Evolutionary conservation across 2,113 vertebrate genomes (phyloP), one percentile per base, ranked within the genome.

Genomic region (Hystrix cristata): DNA sequence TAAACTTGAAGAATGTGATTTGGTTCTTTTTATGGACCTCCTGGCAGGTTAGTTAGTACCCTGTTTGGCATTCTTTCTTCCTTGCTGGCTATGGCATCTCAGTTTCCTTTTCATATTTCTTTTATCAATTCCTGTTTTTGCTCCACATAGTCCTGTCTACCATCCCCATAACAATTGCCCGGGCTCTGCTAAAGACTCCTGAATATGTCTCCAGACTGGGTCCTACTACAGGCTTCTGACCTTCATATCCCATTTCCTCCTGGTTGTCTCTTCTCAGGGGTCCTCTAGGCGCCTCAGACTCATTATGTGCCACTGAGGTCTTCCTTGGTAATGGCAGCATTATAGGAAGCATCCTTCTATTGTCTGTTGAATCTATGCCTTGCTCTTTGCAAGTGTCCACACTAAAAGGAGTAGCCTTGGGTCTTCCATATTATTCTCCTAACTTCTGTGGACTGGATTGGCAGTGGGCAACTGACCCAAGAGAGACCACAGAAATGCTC

Each of bases 1-100:
- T 94, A 62, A 80, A 64, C 84, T 83, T 53, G 31, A 92, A 91
- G 51, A 89, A 23, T 65, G n/a, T 46, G 51, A 9, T 87, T 64
- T 5, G 12, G 71, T 53, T 67, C 59, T 91, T 92, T 64, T 5
- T 27, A 1, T n/a, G 78, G 79, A 10, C 59, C 31, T 67, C 57
- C 21, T 2, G n/a, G 92, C 43, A 85, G 69, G 87, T 51, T n/a
- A 65, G 87, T 51, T n/a, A 65, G 69, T 21, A 18, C 76, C 74
- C 72, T 27, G 43, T 15, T 19, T 57, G 80, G 48, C 67, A 27
- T 65, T n/a, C 83, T 78, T 84, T 59, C 78, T 74, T 95, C 55
- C 79, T 90, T 76, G 89, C 18, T 38, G 46, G 6, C 46, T 25
- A 18, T 1, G 14, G 64, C 62, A 11, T 87, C 74, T 87, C 14